Conservation (phyloP, 2,797 vertebrate species). For the Hylomyscus alleni region DNA sequence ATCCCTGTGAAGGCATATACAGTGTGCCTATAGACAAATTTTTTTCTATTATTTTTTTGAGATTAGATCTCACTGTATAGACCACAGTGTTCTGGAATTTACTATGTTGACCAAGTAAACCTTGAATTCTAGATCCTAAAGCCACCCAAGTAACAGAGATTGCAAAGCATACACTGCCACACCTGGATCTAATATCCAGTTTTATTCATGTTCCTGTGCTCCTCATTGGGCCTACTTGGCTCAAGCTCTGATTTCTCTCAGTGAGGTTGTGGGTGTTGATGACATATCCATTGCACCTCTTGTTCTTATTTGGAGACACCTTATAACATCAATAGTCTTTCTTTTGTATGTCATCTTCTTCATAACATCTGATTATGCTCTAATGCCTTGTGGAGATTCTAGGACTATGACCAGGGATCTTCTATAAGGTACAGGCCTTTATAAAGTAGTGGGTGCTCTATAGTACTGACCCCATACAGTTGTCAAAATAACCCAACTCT, state of each 20-base stretch:
- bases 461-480: background rate
- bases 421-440: background rate
- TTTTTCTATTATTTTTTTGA: slow-evolving; percentile 4
- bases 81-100: background rate
- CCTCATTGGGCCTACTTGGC: background rate
- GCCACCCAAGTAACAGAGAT: background rate
- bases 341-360: background rate
- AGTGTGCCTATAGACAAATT: background rate
- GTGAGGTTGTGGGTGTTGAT: background rate
- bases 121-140: background rate
- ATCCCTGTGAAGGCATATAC: background rate
- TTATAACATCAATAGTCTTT: background rate
- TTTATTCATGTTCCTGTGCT: background rate
- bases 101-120: background rate
- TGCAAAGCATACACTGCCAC: background rate
- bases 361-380: background rate
- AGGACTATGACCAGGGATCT: background rate
- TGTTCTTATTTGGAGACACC: background rate
- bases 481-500: slow-evolving; percentile 15
- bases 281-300: background rate
- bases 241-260: background rate
- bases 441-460: background rate
- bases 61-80: background rate
- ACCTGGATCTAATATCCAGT: background rate
- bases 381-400: background rate